Evolutionary conservation across 2,797 vertebrate genomes (phyloP).

Genomic region (Xerus rutilus): DNA sequence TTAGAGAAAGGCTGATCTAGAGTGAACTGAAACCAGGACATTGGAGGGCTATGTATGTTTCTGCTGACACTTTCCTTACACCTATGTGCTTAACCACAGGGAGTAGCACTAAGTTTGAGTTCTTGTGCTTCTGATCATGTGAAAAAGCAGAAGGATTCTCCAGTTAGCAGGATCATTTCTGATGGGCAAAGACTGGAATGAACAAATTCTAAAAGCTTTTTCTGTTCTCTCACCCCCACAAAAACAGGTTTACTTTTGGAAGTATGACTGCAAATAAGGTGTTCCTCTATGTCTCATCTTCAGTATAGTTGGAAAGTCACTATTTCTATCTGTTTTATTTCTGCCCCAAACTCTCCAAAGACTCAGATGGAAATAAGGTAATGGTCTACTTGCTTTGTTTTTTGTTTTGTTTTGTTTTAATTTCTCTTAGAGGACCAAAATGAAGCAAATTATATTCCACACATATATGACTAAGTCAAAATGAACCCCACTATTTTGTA

Average conservation of each 20-base stretch:
- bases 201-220: not conserved
- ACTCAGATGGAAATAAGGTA: not conserved
- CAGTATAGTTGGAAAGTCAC: not conserved
- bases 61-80: not conserved
- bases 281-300: not conserved
- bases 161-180: constrained; percentile 17
- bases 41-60: not conserved
- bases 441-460: too few species aligned
- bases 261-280: not conserved
- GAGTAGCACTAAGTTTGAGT: not conserved
- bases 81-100: not conserved
- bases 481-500: too few species aligned
- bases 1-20: not conserved
- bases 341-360: not conserved
- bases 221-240: not conserved
- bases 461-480: too few species aligned
- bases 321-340: constrained; percentile 22
- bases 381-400: not conserved
- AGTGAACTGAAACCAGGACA: not conserved
- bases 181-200: not conserved
- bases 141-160: not conserved
- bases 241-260: not conserved
- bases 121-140: not conserved
- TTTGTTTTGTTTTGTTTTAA: too few species aligned
- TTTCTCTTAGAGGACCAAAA: too few species aligned